phyloP scores from a whole-genome alignment of 2,797 vertebrate genomes.

The Chiroxiphia lanceolata region DNA sequence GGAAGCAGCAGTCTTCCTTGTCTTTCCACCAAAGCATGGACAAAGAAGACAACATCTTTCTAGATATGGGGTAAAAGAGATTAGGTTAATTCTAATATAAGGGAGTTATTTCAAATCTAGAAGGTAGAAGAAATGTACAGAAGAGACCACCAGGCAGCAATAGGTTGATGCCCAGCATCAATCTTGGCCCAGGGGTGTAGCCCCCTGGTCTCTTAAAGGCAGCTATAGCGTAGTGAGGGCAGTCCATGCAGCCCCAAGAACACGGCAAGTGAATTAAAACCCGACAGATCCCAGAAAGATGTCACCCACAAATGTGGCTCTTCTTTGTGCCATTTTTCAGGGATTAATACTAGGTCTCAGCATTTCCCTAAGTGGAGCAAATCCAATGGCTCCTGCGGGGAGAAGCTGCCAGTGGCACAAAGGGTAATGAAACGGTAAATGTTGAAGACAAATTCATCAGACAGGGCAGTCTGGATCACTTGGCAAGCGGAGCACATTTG shows the following conservation, averaged over 20 bases:
- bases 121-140: neutral
- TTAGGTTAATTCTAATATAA: neutral
- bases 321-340: neutral
- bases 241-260: neutral
- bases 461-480: conserved; percentile 5
- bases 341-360: neutral
- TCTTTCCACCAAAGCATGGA: neutral
- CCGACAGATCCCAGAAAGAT: neutral
- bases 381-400: neutral
- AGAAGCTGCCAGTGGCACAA: neutral
- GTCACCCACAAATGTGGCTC: neutral
- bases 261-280: neutral
- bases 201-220: neutral
- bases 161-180: neutral
- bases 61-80: neutral
- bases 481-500: neutral
- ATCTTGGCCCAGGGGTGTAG: neutral
- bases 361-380: neutral
- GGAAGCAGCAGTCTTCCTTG: neutral
- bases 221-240: neutral
- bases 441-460: conserved; percentile 29
- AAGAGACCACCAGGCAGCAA: neutral
- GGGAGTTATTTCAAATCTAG: neutral
- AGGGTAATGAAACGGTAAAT: conserved; percentile 19
- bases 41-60: neutral